Evolutionary conservation across 2,888 invertebrate genomes (phyloP), one percentile per base, ranked within the genome.

Genomic region (Lypha dubia): DNA sequence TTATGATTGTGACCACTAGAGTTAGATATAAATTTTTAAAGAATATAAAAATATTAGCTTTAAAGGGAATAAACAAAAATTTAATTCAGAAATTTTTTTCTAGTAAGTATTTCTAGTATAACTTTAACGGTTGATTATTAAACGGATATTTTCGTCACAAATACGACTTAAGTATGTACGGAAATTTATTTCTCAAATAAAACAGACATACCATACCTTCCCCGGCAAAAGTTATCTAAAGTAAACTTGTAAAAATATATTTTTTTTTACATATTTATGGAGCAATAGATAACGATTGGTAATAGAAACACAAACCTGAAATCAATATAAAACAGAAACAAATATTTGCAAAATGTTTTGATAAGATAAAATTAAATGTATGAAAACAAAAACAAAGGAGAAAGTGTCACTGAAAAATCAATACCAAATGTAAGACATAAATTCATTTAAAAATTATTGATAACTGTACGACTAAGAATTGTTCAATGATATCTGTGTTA

Each of bases 311-410:
- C 17, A 15, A 53, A 6, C 38, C 24, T 24, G 3, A 44, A 8
- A 35, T 46, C 44, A 41, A 56, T 71, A 44, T 32, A 32, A 20
- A 63, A 65, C 1, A 62, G 6, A 35, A 63, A 65, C n/a, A 53
- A 20, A 22, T 46, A 63, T 35, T 56, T 11, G 6, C 63, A 28
- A 28, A 32, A n/a, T n/a, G n/a, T n/a, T n/a, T 56, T 49, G 76
- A 68, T 76, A 67, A 76, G 58, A 76, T 75, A 58, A 75, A 32
- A 22, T 32, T 17, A 28, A 17, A 13, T 67, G 46, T 20, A 17
- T 49, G 20, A 7, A 35, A 62, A 17, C 1, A 51, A 62, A 35
- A 3, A 41, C 11, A 41, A 60, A 73, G 22, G 38, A 49, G 22
- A 62, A 49, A 49, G 60, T 46, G 20, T 7, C 20, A 28, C 7